Evolutionary conservation across 1,140 invertebrate genomes (phyloP), one percentile per base, ranked within the genome.

Genomic region (Xylocopa sonorina): DNA sequence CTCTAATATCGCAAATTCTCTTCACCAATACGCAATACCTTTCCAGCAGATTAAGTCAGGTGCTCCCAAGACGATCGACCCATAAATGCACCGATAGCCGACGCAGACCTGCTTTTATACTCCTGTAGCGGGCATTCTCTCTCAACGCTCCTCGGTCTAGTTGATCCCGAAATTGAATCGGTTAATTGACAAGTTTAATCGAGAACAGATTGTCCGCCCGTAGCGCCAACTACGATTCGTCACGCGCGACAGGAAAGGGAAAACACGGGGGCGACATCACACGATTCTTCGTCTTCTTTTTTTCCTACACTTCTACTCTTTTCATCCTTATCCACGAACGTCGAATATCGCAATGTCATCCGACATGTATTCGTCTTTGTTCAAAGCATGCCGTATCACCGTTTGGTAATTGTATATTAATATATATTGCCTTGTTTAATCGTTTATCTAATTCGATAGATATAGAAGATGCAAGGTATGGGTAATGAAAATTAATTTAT

Each of bases 121-220:
- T 18, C 34, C 21, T 2, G n/a, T 9, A 5, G 38, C 4, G 16
- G 24, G 27, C 12, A n/a, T 74, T 29, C 29, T 48, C n/a, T 43
- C n/a, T n/a, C 1, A 5, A 6, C 38, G 27, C n/a, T n/a, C 12
- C 24, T 53, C 38, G 51, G 78, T 58, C 73, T 75, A n/a, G 63
- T 83, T 80, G 72, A 85, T 86, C 82, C 81, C 60, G 69, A 80
- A 82, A 88, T 88, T 88, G 83, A 87, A 87, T 74, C 58, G 48
- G 58, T 77, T 84, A 87, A 90, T 86, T 87, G 85, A 88, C 85
- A 88, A 74, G 74, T 79, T 88, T 88, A 88, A 88, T 75, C 73
- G 81, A 64, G 73, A 82, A 89, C 71, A 82, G 80, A 89, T 89
- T 58, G 82, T 85, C 58, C 53, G 46, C 46, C 57, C 32, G 34